Evolutionary conservation across 2,113 vertebrate species (phyloP), one percentile per base, ranked within the genome.

Genomic region (Pseudorasbora parva): DNA sequence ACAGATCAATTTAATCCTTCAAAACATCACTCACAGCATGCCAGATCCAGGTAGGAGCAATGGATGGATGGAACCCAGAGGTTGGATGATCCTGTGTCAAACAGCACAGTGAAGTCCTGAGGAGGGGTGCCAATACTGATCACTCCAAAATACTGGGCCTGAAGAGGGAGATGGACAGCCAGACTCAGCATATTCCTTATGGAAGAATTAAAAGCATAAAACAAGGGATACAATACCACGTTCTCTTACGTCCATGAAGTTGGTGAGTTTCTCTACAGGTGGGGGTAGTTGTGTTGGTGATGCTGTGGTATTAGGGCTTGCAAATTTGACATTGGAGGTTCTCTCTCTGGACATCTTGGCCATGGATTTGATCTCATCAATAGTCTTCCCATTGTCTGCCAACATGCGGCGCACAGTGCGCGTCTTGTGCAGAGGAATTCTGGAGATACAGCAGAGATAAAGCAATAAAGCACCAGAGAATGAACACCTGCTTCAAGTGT

Each of bases 1-100:
- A 27, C 5, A 47, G 1, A 51, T 27, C 14, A 8, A 62, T 27
- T 9, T 3, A 10, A 10, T 21, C n/a, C 19, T 6, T 9, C 3
- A 62, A 78, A 62, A 14, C 33, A 43, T 5, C 27, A 90, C 96
- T 96, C 90, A 98, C 96, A 97, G 93, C 96, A 97, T 49, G 96
- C 96, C 8, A 95, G 0, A 19, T 97, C 93, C 0, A 94, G 56
- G 88, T 95, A 92, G 82, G 86, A 91, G 86, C 97, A 97, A 86
- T 91, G 92, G 12, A 88, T 87, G n/a, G 96, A 97, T 0, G 97
- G 96, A 8, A 98, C 95, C 96, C 97, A 98, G 69, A 97, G 92
- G 84, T 97, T 96, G 83, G 96, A 96, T 25, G 95, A 97, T 47
- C 97, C 96, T 0, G 96, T 97, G 91, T 98, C 97, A 43, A 98